phyloP scores from a whole-genome alignment of 2,888 invertebrate species.

The Agonopterix subpropinquella region DNA sequence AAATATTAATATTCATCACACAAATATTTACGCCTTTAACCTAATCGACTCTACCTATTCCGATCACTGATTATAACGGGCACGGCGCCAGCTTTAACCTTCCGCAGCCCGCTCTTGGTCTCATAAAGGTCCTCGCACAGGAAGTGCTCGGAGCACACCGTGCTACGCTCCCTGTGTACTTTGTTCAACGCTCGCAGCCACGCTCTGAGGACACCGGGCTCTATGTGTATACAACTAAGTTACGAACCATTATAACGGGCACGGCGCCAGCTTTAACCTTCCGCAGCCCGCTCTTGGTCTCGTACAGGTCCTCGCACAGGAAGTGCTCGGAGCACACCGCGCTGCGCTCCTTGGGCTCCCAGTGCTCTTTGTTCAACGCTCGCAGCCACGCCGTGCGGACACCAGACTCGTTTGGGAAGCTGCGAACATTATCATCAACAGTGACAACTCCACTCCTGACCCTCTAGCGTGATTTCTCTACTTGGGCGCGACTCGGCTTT shows the following conservation, averaged over 20 bases:
- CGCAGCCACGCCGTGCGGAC: slow-evolving; percentile 43
- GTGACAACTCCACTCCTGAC: no score
- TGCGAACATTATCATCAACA: slow-evolving; percentile 12
- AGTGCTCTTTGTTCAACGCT: slow-evolving; percentile 35
- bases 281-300: slow-evolving; percentile 41
- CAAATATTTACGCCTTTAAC: no score
- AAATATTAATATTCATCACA: no score
- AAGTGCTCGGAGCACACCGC: slow-evolving; percentile 56
- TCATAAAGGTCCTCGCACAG: slow-evolving; percentile 43
- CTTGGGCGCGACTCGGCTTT: no score
- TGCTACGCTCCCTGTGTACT: slow-evolving; percentile 36
- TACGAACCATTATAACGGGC: slow-evolving; percentile 22
- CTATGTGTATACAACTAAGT: no score
- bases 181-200: slow-evolving; percentile 48
- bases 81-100: slow-evolving; percentile 43
- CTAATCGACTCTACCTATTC: no score
- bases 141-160: slow-evolving; percentile 55
- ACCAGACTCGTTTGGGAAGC: slow-evolving; percentile 41
- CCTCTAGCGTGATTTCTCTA: no score
- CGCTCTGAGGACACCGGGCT: slow-evolving; percentile 26
- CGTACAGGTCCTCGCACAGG: slow-evolving; percentile 42
- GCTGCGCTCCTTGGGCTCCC: slow-evolving; percentile 42
- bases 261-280: slow-evolving; percentile 47
- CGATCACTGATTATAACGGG: slow-evolving; percentile 32
- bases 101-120: slow-evolving; percentile 43